Conservation (phyloP, 2,113 vertebrate genomes). For the Spheniscus mendiculus region DNA sequence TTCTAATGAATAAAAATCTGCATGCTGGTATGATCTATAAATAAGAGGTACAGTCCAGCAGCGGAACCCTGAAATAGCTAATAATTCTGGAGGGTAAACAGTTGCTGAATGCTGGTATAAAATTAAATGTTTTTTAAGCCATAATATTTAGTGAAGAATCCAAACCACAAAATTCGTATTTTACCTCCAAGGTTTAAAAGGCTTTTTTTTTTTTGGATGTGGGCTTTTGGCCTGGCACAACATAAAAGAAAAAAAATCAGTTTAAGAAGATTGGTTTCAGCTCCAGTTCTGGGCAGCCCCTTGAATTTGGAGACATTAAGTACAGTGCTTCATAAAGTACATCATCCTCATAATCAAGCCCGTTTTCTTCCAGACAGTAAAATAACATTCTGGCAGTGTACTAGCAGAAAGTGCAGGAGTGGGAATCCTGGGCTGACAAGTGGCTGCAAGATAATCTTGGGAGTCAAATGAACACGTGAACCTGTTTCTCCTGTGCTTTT, state of each 20-base stretch:
- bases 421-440: neutral
- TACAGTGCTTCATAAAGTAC: neutral
- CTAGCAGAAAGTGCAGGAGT: neutral
- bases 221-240: neutral
- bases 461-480: neutral
- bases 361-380: neutral
- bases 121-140: neutral
- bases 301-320: neutral
- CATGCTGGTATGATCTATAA: neutral
- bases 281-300: neutral
- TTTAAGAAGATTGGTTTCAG: neutral
- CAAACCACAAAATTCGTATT: neutral
- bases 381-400: neutral
- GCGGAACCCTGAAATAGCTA: neutral
- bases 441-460: neutral
- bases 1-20: conserved; percentile 31
- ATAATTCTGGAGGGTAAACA: conserved; percentile 16
- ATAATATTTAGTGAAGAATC: neutral
- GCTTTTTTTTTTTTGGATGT: neutral
- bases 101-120: conserved; percentile 14
- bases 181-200: neutral
- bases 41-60: neutral
- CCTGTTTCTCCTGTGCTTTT: neutral
- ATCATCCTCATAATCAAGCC: neutral
- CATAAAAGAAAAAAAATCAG: neutral